Percentiles rank a stretch among this genome's conserved stretches.
These are phyloP conservation scores for Apteryx owenii DNA, from an alignment of 2,113 vertebrate genomes.

Conservation along the genomic window DNA sequence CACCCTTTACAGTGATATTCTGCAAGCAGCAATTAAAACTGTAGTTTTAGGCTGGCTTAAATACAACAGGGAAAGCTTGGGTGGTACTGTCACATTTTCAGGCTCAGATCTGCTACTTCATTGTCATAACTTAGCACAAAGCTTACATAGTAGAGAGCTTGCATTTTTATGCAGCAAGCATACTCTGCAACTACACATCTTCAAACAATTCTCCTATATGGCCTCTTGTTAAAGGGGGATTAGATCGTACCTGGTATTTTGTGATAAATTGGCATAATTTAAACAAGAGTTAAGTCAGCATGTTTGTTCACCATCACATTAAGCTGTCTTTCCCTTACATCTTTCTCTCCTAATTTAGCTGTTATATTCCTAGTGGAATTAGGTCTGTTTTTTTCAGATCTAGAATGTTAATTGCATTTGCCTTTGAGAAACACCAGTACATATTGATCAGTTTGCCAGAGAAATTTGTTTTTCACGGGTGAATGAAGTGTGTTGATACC, in stretches of 20 bases:
- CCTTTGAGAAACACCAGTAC: background rate
- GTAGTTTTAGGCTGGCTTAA: background rate
- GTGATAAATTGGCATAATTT: background rate
- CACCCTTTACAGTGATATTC: background rate
- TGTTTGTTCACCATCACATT: background rate
- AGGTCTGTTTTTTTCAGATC: background rate
- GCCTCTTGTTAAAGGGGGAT: background rate
- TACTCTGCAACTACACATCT: background rate
- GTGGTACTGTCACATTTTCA: background rate
- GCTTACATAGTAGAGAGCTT: background rate
- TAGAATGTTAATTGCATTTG: background rate
- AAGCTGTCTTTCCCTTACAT: background rate
- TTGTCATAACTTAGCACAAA: background rate
- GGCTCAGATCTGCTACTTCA: background rate
- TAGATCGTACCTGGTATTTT: background rate
- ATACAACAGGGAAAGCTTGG: background rate
- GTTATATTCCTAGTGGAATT: background rate
- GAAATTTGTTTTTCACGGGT: background rate
- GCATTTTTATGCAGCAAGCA: background rate
- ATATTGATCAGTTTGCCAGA: background rate
- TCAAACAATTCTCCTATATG: background rate
- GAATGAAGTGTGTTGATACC: background rate
- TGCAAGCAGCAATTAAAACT: background rate
- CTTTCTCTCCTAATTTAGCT: background rate
- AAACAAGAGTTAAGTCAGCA: background rate